Percentiles rank a stretch among this genome's conserved stretches.
phyloP scores from a whole-genome alignment of 1,140 invertebrate genomes.

The Drosophila azteca region DNA sequence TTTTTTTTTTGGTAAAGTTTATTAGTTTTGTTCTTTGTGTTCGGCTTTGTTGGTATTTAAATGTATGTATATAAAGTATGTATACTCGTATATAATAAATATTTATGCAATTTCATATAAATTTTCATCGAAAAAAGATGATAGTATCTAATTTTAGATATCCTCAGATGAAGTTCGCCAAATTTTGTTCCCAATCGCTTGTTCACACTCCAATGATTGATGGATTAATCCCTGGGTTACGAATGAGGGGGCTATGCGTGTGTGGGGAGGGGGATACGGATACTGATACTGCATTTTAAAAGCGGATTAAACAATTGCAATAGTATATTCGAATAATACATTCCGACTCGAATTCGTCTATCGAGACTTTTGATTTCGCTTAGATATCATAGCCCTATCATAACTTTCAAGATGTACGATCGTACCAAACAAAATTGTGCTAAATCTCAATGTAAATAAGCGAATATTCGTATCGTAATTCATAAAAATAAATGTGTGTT shows the following conservation, averaged over 20 bases:
- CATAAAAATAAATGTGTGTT: conserved; percentile 29
- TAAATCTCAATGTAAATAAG: conserved; percentile 38
- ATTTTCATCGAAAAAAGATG: conserved; percentile 32
- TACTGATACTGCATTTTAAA: conserved; percentile 10
- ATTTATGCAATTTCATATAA: conserved; percentile 42
- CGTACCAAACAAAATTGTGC: conserved; percentile 31
- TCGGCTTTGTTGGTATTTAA: conserved; percentile 34
- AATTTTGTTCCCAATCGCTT: conserved; percentile 32
- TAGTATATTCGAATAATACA: conserved; percentile 3
- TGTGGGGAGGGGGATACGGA: too few relatives aligned
- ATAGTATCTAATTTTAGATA: conserved; percentile 22
- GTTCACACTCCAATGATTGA: conserved; percentile 6
- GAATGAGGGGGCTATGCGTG: too few relatives aligned
- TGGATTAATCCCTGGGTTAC: conserved; percentile 4
- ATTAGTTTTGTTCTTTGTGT: conserved; percentile 40
- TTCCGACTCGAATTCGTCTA: conserved; percentile 17
- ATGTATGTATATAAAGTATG: conserved; percentile 49
- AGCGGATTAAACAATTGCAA: conserved; percentile 28
- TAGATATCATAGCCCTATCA: conserved; percentile 22
- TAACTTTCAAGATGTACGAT: conserved; percentile 30
- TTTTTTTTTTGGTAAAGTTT: conserved; percentile 37
- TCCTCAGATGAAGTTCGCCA: conserved; percentile 20
- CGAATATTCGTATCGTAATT: conserved; percentile 3
- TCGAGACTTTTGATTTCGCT: conserved; percentile 6
- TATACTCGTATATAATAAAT: conserved; percentile 41